A percentile compares a stretch with the other conserved stretches of the same genome.
Evolutionary conservation across 2,113 vertebrate genomes (phyloP).

Genomic region (Turdus rufiventris): DNA sequence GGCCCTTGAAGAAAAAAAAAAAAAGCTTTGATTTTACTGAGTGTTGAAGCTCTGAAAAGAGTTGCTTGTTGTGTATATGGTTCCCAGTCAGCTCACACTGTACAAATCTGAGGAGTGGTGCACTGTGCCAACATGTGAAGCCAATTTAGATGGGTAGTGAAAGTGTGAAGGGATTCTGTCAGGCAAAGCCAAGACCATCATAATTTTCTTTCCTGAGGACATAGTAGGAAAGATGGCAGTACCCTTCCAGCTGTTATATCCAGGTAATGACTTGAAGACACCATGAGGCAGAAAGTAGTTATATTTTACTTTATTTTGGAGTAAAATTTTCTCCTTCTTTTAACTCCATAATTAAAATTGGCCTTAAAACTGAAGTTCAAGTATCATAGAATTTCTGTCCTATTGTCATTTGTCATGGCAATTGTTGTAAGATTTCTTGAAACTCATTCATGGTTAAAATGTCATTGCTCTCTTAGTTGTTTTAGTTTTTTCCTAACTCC

Average conservation of each 20-base stretch:
- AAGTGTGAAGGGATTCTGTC: not conserved
- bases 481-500: not conserved
- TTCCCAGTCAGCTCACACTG: not conserved
- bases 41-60: not conserved
- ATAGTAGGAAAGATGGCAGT: not conserved
- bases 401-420: not conserved
- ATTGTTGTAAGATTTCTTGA: not conserved
- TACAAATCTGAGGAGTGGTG: not conserved
- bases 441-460: not conserved
- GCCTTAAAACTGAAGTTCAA: not conserved
- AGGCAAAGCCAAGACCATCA: not conserved
- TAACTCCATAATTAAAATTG: not conserved
- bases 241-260: not conserved
- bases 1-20: not conserved
- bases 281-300: not conserved
- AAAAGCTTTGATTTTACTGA: not conserved
- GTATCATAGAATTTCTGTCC: not conserved
- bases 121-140: not conserved
- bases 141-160: not conserved
- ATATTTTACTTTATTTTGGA: not conserved
- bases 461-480: not conserved
- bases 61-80: rapidly evolving
- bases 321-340: not conserved
- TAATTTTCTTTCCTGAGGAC: not conserved
- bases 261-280: not conserved